These are phyloP conservation scores for Protosalanx chinensis DNA, from an alignment of 2,797 vertebrate species.

Conservation along the genomic window DNA sequence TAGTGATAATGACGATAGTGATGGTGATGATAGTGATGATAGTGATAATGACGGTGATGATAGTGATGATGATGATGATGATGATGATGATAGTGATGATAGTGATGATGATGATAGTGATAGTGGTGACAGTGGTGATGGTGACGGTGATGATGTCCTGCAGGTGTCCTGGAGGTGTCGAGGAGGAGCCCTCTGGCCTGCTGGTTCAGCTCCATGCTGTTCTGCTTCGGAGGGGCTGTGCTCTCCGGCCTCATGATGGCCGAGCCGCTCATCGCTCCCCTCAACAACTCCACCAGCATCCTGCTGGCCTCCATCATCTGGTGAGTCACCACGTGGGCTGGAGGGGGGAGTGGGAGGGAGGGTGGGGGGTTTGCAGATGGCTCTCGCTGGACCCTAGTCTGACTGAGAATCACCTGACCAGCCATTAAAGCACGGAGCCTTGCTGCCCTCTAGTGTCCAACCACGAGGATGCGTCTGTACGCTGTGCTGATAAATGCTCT, in stretches of 20 bases:
- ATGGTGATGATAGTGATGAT: too few relatives aligned
- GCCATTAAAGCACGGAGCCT: background rate
- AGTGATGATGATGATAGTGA: background rate
- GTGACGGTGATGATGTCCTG: slow-evolving; percentile 34
- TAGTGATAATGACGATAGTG: too few relatives aligned
- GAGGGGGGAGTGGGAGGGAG: background rate
- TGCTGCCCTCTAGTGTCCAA: background rate
- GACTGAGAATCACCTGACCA: background rate
- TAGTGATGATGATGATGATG: too few relatives aligned
- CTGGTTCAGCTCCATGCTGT: slow-evolving; percentile 97
- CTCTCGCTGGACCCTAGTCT: too few relatives aligned
- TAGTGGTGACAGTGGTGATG: background rate
- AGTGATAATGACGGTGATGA: too few relatives aligned
- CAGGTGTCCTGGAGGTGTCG: slow-evolving; percentile 83
- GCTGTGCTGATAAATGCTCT: background rate
- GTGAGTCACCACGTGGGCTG: slow-evolving; percentile 68
- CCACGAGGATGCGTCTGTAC: background rate
- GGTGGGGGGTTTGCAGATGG: background rate
- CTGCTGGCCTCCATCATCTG: slow-evolving; percentile 88
- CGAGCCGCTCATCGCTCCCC: slow-evolving; percentile 82
- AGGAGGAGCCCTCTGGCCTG: slow-evolving; percentile 86
- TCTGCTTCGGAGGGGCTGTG: slow-evolving; percentile 91
- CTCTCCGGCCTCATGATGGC: slow-evolving; percentile 88
- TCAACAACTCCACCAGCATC: slow-evolving; percentile 82
- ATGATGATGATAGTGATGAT: too few relatives aligned